Conservation (phyloP, 1,140 invertebrate genomes). For the Drosophila takahashii region DNA sequence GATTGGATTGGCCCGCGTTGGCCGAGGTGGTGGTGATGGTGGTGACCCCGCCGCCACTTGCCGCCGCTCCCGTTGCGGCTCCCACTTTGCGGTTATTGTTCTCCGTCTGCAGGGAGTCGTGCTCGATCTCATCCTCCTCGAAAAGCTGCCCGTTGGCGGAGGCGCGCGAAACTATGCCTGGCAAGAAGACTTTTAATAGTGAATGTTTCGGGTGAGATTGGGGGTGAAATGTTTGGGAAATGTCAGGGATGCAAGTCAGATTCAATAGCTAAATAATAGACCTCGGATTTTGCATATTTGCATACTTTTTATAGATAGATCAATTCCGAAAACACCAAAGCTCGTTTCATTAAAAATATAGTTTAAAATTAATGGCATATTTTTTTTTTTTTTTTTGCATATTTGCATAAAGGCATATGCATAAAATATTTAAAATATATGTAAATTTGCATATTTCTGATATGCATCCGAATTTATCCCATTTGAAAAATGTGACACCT, state of each 20-base stretch:
- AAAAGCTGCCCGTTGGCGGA: slow-evolving; percentile 83
- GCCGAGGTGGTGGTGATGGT: slow-evolving; percentile 56
- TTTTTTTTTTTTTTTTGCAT: no score
- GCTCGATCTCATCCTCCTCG: slow-evolving; percentile 83
- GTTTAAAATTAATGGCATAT: no score
- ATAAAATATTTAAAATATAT: no score
- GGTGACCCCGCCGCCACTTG: slow-evolving; percentile 43
- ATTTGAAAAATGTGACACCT: no score
- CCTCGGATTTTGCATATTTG: no score
- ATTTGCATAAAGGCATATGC: no score
- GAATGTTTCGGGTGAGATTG: slow-evolving; percentile 59
- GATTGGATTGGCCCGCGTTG: slow-evolving; percentile 56
- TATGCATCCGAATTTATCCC: no score
- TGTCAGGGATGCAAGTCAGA: not conserved
- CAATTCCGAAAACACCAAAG: no score
- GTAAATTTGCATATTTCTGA: no score
- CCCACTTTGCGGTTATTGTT: slow-evolving; percentile 73
- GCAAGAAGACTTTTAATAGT: slow-evolving; percentile 77
- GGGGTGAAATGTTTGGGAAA: slow-evolving; percentile 14
- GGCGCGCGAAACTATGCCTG: slow-evolving; percentile 83
- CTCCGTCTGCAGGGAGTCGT: slow-evolving; percentile 77
- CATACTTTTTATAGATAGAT: no score
- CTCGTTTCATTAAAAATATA: no score
- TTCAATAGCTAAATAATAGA: no score
- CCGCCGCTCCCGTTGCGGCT: slow-evolving; percentile 29